Percentiles rank a stretch among this genome's conserved stretches.
phyloP scores from a whole-genome alignment of 2,113 vertebrate species.

The Tiliqua scincoides region DNA sequence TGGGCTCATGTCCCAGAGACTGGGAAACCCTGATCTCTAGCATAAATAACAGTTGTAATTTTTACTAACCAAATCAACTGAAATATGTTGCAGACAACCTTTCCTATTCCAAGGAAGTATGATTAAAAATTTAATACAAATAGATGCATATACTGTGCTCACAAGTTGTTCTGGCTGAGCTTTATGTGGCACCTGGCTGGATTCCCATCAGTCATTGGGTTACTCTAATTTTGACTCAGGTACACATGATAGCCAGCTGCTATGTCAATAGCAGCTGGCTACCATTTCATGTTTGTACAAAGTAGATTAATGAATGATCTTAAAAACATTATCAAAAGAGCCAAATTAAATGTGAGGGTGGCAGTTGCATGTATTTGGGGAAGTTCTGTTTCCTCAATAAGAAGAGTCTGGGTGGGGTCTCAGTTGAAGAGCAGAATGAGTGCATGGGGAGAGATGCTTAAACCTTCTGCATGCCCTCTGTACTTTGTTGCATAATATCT shows the following conservation, averaged over 20 bases:
- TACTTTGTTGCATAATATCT: background rate
- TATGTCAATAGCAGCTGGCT: slow-evolving; percentile 10
- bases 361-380: background rate
- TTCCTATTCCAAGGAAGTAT: background rate
- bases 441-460: background rate
- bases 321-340: background rate
- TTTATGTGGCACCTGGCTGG: slow-evolving; percentile 6
- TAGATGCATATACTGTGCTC: background rate
- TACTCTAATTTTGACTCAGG: slow-evolving; percentile 31
- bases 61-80: background rate
- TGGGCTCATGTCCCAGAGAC: no score
- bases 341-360: background rate
- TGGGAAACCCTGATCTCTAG: no score
- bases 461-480: background rate
- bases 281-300: slow-evolving; percentile 29
- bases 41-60: background rate
- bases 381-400: background rate
- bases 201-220: slow-evolving; percentile 15
- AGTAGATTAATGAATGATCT: background rate
- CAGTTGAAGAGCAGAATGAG: background rate
- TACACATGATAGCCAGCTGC: slow-evolving; percentile 21
- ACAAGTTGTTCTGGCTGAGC: background rate
- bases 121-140: background rate
- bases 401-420: background rate
- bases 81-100: background rate